Evolutionary conservation across 2,113 vertebrate species (phyloP), one percentile per base, ranked within the genome.

Genomic region (Condylura cristata): DNA sequence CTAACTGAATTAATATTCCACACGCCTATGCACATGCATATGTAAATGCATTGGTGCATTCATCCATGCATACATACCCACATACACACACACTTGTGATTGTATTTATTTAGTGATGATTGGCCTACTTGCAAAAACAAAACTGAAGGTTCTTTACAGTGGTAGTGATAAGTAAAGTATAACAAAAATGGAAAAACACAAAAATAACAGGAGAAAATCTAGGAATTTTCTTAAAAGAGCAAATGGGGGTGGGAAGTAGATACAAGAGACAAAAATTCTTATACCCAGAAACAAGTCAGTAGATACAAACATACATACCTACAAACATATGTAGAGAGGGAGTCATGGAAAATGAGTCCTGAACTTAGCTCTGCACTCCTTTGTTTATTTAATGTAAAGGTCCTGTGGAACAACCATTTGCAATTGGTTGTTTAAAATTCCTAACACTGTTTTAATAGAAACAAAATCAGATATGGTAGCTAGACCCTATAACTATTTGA

Each of bases 101-200:
- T 63, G 2, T 71, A 26, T 75, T 63, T 90, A 76, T 41, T 91
- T 71, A 92, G 46, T 87, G 53, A 83, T 87, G 82, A 68, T 61
- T 26, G 71, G 1, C 30, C 44, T 71, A 30, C 6, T 46, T 86
- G 41, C 10, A 12, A 79, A 92, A 78, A 75, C 39, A 53, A 3
- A 16, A 53, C 28, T 75, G 53, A 86, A 80, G 17, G 1, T 53
- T n/a, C 78, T 65, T 80, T 81, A 44, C 22, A 86, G 5, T 34
- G 24, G 75, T 17, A 70, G 13, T 80, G 34, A 75, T 48, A 81
- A 74, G n/a, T 72, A 80, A 51, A 76, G 11, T 34, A 44, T 75
- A 75, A 81, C 30, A 70, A 82, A 70, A 48, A 24, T 53, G 28
- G 16, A 34, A 66, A 39, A 26, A 20, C 32, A 72, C 32, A n/a